A percentile compares a stretch with the other conserved stretches of the same genome.
Conservation (phyloP, 1,140 invertebrate species). For the Drosophila rhopaloa region DNA sequence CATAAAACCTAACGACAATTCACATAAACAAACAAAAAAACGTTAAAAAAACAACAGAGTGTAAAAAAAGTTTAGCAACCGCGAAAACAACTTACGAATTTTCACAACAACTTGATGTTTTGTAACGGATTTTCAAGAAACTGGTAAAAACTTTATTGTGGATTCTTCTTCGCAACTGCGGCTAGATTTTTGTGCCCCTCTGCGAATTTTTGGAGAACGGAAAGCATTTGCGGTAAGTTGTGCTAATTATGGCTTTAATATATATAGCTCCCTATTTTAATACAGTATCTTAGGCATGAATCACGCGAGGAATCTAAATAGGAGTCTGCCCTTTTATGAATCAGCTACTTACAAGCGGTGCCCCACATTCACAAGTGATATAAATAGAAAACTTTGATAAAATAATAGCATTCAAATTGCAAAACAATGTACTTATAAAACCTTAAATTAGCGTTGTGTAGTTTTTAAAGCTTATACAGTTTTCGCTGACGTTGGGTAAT, state of each 20-base stretch:
- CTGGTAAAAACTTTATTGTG: constrained; percentile 54
- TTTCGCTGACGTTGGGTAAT: too few relatives aligned
- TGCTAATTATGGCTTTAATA: constrained; percentile 44
- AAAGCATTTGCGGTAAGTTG: constrained; percentile 24
- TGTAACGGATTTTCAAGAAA: constrained; percentile 64
- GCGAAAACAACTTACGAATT: constrained; percentile 64
- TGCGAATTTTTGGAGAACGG: constrained; percentile 23
- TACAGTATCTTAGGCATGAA: constrained; percentile 5
- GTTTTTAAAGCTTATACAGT: too few relatives aligned
- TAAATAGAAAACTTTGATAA: not conserved
- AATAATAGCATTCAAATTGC: too few relatives aligned
- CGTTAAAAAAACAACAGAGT: constrained; percentile 29
- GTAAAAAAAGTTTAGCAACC: constrained; percentile 52
- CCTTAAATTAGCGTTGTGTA: too few relatives aligned
- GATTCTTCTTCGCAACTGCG: constrained; percentile 29
- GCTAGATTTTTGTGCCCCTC: constrained; percentile 17
- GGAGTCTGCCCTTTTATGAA: constrained; percentile 16
- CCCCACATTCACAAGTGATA: not conserved
- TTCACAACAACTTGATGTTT: constrained; percentile 67
- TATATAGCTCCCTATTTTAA: constrained; percentile 20
- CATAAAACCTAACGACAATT: constrained; percentile 34
- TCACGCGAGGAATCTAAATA: constrained; percentile 10
- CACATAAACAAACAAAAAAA: constrained; percentile 29
- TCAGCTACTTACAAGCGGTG: constrained; percentile 9
- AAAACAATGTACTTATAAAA: not conserved